These are phyloP conservation scores for Aphyosemion australe DNA, from an alignment of 2,113 vertebrate genomes.

Conservation along the genomic window DNA sequence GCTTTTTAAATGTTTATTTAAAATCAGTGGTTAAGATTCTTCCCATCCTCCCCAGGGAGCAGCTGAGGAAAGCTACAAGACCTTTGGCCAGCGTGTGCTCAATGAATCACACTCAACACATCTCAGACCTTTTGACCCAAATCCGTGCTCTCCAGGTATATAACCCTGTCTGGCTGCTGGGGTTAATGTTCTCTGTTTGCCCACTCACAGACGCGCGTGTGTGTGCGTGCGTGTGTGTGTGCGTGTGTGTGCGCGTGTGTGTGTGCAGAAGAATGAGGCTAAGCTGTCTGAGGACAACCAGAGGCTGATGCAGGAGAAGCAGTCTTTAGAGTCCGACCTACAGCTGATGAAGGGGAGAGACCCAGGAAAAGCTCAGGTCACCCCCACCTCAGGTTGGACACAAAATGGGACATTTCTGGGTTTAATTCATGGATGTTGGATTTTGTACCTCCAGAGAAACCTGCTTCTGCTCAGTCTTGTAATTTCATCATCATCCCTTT, in stretches of 20 bases:
- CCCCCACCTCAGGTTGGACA: slow-evolving; percentile 80
- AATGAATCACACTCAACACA: slow-evolving; percentile 70
- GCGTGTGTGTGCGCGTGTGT: slow-evolving; percentile 36
- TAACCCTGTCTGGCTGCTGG: background rate
- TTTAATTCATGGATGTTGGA: too few relatives aligned
- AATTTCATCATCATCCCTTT: background rate
- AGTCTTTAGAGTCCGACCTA: slow-evolving; percentile 86
- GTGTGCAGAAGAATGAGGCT: slow-evolving; percentile 82
- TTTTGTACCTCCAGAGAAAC: too few relatives aligned
- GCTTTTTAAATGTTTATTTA: background rate
- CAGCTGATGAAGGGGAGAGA: slow-evolving; percentile 85
- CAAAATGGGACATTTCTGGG: too few relatives aligned
- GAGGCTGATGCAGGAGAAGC: slow-evolving; percentile 86
- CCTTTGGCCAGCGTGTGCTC: slow-evolving; percentile 57
- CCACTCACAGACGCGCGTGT: slow-evolving; percentile 61
- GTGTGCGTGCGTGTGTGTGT: slow-evolving; percentile 24
- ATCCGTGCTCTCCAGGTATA: slow-evolving; percentile 81
- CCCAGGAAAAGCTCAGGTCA: slow-evolving; percentile 78
- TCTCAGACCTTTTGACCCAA: slow-evolving; percentile 82
- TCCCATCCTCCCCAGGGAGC: slow-evolving; percentile 76
- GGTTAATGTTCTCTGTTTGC: background rate
- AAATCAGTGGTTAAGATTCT: background rate
- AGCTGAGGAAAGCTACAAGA: slow-evolving; percentile 74
- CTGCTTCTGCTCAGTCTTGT: background rate
- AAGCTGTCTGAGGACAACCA: slow-evolving; percentile 81